phyloP scores from a whole-genome alignment of 30 jellyfish, hydroid and myxozoan genomes.

The Aurelia aurita complex sp. Pacific region DNA sequence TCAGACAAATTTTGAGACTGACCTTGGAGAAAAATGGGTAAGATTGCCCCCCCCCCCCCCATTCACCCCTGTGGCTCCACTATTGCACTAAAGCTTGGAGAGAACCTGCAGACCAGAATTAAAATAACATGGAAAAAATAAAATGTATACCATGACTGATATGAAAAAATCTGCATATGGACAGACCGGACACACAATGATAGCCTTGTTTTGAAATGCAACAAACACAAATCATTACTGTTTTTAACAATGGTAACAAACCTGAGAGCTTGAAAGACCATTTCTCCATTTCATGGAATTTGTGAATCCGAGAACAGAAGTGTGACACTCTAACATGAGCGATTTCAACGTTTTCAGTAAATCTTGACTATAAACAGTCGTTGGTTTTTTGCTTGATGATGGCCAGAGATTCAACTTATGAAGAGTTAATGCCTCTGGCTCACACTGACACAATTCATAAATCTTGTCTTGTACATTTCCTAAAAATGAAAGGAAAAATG shows the following conservation, averaged over 20 bases:
- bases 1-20: too few species aligned
- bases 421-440: constrained; percentile 6
- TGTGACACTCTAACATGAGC: constrained; percentile 19
- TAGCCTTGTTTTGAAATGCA: too few species aligned
- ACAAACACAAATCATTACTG: too few species aligned
- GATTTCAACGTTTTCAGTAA: not conserved
- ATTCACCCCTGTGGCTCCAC: too few species aligned
- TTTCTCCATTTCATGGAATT: constrained; percentile 38
- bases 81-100: too few species aligned
- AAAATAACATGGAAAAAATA: too few species aligned
- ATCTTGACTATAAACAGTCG: constrained; percentile 13
- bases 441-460: constrained; percentile 23
- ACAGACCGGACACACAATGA: too few species aligned
- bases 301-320: constrained; percentile 19
- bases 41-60: too few species aligned
- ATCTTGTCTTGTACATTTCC: constrained; percentile 22
- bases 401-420: constrained; percentile 21
- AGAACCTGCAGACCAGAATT: too few species aligned
- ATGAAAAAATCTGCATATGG: too few species aligned
- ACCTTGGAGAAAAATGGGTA: too few species aligned
- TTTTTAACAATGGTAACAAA: not conserved
- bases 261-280: constrained; percentile 15
- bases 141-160: too few species aligned
- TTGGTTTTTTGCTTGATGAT: constrained; percentile 18
- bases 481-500: not conserved